phyloP scores from a whole-genome alignment of 2,888 invertebrate genomes.

The Exephanes ischioxanthus region DNA sequence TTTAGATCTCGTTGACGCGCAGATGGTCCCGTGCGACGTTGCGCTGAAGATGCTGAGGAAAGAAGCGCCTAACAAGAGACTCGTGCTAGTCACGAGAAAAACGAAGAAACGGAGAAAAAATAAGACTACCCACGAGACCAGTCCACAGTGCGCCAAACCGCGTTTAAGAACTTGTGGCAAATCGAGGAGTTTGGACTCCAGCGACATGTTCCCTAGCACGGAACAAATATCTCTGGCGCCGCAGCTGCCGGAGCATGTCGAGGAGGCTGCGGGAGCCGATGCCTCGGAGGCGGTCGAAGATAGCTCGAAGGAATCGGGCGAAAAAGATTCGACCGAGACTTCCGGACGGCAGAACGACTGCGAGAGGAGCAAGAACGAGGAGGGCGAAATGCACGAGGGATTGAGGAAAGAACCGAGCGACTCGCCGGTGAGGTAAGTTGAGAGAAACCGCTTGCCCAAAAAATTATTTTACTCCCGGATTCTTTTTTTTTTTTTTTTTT shows the following conservation, averaged over 20 bases:
- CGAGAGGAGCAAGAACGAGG: slow-evolving; percentile 49
- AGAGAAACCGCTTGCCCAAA: not conserved
- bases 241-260: slow-evolving; percentile 79
- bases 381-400: slow-evolving; percentile 56
- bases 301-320: slow-evolving; percentile 57
- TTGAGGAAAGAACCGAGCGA: slow-evolving; percentile 68
- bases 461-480: not conserved
- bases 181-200: slow-evolving; percentile 94
- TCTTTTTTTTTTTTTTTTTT: not conserved
- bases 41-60: slow-evolving; percentile 90
- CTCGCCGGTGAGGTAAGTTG: slow-evolving; percentile 78
- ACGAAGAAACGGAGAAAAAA: slow-evolving; percentile 85
- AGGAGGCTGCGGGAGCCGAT: slow-evolving; percentile 71
- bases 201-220: slow-evolving; percentile 89
- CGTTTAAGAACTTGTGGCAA: slow-evolving; percentile 90
- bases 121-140: slow-evolving; percentile 80
- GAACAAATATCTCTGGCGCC: slow-evolving; percentile 82
- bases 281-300: slow-evolving; percentile 54
- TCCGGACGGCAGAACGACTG: slow-evolving; percentile 15
- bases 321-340: slow-evolving; percentile 38
- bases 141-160: slow-evolving; percentile 82
- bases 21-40: slow-evolving; percentile 91
- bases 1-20: slow-evolving; percentile 92
- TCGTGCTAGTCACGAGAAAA: slow-evolving; percentile 91
- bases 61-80: slow-evolving; percentile 90